Evolutionary conservation across 2,888 invertebrate genomes (phyloP), one percentile per base, ranked within the genome.

Genomic region (Hartigia nigra): DNA sequence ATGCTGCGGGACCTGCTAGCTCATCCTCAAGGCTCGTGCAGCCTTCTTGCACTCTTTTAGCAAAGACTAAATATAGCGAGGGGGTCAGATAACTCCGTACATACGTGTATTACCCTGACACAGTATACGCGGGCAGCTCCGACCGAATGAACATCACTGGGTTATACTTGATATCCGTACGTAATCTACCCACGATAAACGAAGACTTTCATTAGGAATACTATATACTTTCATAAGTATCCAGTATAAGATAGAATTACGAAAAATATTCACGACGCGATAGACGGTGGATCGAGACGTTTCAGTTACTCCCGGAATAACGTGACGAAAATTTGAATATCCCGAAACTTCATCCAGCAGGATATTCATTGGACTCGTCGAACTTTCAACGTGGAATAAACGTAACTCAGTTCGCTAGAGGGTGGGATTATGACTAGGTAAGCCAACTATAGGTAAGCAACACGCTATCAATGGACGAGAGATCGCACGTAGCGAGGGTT

Each of bases 61-160:
- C 77, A 69, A 77, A 77, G 80, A 84, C 86, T 88, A 87, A 88
- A 86, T 88, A 86, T 87, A 88, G 85, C 84, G 77, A 76, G 77
- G 82, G 80, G 84, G 82, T 81, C 83, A 81, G 77, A 79, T 81
- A 74, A 76, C 80, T 78, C 77, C 76, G 74, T 78, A 74, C 72
- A 78, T 75, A 75, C 79, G 69, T 78, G 77, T 70, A 77, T 80
- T 79, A 81, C 79, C 79, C 80, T 39, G 75, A 69, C 74, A 76
- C 76, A 76, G 70, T 74, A 72, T 31, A 72, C 72, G 23, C 55
- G 55, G 55, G 55, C 23, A 55, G 9, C 55, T 55, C 55, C 55
- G 2, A 55, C 55, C 55, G 23, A 55, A 55, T 9, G 55, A 23
- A 55, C 23, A 9, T 55, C 55, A 23, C 23, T 23, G 23, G 23